phyloP scores from a whole-genome alignment of 2,113 vertebrate species.

The Pandion haliaetus region DNA sequence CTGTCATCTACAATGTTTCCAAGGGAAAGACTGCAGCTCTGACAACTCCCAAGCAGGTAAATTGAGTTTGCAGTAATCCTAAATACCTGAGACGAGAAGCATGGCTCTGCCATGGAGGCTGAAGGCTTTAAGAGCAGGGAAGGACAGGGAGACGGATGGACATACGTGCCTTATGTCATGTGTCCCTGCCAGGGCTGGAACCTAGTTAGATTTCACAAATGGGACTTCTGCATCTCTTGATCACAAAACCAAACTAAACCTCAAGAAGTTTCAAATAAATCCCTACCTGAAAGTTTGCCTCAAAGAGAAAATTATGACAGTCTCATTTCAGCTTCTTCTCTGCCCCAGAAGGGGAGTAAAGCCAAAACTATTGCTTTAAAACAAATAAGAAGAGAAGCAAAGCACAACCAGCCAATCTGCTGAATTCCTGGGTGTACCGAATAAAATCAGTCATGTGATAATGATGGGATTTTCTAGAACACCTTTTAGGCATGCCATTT shows the following conservation, averaged over 20 bases:
- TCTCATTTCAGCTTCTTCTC: background rate
- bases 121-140: background rate
- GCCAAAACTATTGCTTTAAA: background rate
- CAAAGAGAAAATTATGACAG: background rate
- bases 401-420: background rate
- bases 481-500: conserved; percentile 44
- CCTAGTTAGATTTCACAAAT: conserved; percentile 44
- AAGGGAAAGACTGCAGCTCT: background rate
- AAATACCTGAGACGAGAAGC: background rate
- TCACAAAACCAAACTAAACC: conserved; percentile 17
- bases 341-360: background rate
- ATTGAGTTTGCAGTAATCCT: background rate
- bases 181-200: background rate
- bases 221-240: background rate
- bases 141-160: background rate
- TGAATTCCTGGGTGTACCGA: conserved; percentile 31
- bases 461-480: conserved; percentile 59
- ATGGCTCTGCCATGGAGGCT: background rate
- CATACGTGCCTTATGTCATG: background rate
- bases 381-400: background rate
- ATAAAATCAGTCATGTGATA: conserved; percentile 41
- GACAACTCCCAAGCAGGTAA: background rate
- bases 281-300: background rate
- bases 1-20: background rate
- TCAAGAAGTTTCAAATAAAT: background rate